These are phyloP conservation scores for Caenorhabditis briggsae DNA, from an alignment of 1,140 invertebrate species.

Conservation along the genomic window DNA sequence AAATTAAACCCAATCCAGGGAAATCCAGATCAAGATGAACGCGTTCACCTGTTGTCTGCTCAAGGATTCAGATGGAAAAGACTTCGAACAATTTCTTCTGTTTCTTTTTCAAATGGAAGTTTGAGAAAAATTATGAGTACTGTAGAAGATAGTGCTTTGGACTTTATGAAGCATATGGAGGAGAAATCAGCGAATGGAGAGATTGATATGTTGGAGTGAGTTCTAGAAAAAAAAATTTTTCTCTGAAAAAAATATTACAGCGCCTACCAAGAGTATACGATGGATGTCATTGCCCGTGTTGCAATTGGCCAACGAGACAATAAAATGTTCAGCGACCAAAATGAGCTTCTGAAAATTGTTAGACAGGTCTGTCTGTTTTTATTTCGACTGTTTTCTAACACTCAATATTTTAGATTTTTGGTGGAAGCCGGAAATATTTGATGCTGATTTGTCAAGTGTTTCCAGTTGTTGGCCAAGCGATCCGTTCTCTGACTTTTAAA, in stretches of 20 bases:
- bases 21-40: slow-evolving; percentile 57
- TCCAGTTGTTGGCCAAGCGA: neutral
- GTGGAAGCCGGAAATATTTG: neutral
- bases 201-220: slow-evolving; percentile 31
- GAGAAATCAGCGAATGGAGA: neutral
- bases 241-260: slow-evolving; percentile 1
- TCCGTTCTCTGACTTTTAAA: neutral
- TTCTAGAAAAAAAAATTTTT: neutral
- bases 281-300: slow-evolving; percentile 46
- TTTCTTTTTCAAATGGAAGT: slow-evolving; percentile 78
- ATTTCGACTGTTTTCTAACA: neutral
- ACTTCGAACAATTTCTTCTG: slow-evolving; percentile 78
- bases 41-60: slow-evolving; percentile 67
- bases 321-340: slow-evolving; percentile 20
- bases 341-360: neutral
- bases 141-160: slow-evolving; percentile 55
- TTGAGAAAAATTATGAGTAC: slow-evolving; percentile 73
- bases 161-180: slow-evolving; percentile 30
- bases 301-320: slow-evolving; percentile 46
- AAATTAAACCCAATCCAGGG: slow-evolving; percentile 72
- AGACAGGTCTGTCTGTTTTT: neutral
- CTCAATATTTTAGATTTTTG: slow-evolving; percentile 16
- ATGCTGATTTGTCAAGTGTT: slow-evolving; percentile 23
- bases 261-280: slow-evolving; percentile 50
- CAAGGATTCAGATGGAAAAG: slow-evolving; percentile 76